Conservation (phyloP, 2,797 vertebrate species). For the Anguilla obscura region DNA sequence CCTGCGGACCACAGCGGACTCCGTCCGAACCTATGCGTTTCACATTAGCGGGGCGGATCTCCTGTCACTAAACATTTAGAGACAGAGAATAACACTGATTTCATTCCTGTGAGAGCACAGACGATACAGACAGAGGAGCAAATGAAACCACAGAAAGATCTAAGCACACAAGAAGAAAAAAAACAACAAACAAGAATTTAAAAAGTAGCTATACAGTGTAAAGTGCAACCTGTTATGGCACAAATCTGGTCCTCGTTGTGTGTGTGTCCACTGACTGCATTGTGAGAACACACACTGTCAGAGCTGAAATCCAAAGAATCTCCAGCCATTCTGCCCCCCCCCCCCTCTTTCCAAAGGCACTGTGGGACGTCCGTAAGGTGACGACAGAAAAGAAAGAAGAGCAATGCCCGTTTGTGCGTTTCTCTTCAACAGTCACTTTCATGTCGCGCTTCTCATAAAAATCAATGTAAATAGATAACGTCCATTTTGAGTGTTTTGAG, state of each 20-base stretch:
- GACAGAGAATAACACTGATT: background rate
- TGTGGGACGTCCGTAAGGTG: background rate
- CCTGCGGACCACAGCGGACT: background rate
- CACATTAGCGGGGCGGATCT: background rate
- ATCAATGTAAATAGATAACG: background rate
- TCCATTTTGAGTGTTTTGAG: background rate
- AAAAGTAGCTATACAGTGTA: background rate
- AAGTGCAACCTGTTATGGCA: slow-evolving; percentile 9
- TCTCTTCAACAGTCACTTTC: background rate
- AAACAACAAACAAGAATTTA: background rate
- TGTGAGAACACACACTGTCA: background rate
- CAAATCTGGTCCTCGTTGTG: background rate
- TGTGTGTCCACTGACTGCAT: background rate
- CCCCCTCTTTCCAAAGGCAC: background rate
- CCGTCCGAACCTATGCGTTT: background rate
- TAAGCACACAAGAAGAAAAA: background rate
- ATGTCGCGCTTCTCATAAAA: background rate
- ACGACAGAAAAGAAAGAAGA: background rate
- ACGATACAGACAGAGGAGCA: background rate
- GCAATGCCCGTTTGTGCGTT: background rate
- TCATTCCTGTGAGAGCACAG: background rate
- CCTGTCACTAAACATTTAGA: too few species aligned
- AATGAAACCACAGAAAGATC: background rate
- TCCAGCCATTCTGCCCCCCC: background rate
- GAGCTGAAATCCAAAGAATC: background rate